Evolutionary conservation across 2,797 vertebrate genomes (phyloP).

Genomic region (Balearica regulorum): DNA sequence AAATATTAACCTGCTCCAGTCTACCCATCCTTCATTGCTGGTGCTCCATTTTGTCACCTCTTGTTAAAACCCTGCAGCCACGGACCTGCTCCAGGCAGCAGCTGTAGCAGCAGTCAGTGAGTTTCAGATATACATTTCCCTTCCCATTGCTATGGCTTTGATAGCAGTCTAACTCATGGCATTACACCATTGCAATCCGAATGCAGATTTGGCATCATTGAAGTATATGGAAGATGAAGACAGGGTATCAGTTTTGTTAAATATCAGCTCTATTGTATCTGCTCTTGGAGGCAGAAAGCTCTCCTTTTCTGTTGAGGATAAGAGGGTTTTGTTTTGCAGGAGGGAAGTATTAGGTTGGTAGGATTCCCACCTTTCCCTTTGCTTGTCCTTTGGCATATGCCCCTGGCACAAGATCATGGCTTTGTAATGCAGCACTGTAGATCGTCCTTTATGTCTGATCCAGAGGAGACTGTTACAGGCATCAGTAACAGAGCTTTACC

Average conservation of each 20-base stretch:
- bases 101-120: neutral
- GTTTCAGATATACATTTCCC: neutral
- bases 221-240: neutral
- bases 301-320: neutral
- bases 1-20: neutral
- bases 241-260: neutral
- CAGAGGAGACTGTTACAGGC: neutral
- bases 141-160: neutral
- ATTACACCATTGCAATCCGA: neutral
- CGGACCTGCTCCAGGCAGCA: neutral
- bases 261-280: neutral
- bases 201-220: neutral
- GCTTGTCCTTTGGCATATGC: neutral
- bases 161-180: neutral
- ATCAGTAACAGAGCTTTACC: neutral
- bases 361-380: neutral
- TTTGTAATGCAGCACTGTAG: neutral
- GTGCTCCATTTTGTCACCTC: neutral
- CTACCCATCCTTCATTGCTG: neutral
- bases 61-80: rapidly evolving
- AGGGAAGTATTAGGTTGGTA: neutral
- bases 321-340: neutral
- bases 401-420: neutral
- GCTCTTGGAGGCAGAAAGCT: neutral
- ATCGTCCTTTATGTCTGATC: neutral